These are phyloP conservation scores for Phaethon lepturus DNA, from an alignment of 2,113 vertebrate genomes.

Conservation along the genomic window DNA sequence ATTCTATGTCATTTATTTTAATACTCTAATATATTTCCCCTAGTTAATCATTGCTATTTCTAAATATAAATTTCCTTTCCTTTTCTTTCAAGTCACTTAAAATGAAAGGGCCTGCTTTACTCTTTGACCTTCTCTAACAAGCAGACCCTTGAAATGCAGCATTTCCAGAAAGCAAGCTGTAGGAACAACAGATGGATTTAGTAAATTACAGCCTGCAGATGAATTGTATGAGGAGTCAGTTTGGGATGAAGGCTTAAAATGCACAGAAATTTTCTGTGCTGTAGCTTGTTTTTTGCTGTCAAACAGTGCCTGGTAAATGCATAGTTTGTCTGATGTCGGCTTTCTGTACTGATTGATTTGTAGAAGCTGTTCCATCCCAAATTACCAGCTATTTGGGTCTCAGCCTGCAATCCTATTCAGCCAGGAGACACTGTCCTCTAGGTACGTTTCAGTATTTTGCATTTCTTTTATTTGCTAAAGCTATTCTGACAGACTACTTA, in stretches of 20 bases:
- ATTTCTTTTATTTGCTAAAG: conserved; percentile 48
- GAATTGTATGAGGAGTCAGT: conserved; percentile 29
- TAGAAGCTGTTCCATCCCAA: conserved; percentile 3
- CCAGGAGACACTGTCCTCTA: conserved; percentile 34
- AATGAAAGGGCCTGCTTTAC: conserved; percentile 75
- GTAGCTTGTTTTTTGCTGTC: conserved; percentile 52
- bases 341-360: conserved; percentile 30
- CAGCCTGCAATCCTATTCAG: background rate
- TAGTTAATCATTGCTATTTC: conserved; percentile 78
- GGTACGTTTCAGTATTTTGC: background rate
- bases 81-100: conserved; percentile 80
- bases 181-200: conserved; percentile 77
- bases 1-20: conserved; percentile 68
- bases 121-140: conserved; percentile 77
- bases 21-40: conserved; percentile 73
- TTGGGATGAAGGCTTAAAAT: conserved; percentile 45
- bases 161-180: conserved; percentile 70
- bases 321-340: background rate
- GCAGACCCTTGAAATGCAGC: conserved; percentile 77
- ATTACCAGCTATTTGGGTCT: conserved; percentile 1
- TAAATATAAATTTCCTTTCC: conserved; percentile 80
- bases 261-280: conserved; percentile 17
- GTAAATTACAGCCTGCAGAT: conserved; percentile 77
- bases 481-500: background rate
- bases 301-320: background rate